Percentiles rank a stretch among this genome's conserved stretches.
phyloP scores from a whole-genome alignment of 2,888 invertebrate genomes.

The Brachyptera risi region DNA sequence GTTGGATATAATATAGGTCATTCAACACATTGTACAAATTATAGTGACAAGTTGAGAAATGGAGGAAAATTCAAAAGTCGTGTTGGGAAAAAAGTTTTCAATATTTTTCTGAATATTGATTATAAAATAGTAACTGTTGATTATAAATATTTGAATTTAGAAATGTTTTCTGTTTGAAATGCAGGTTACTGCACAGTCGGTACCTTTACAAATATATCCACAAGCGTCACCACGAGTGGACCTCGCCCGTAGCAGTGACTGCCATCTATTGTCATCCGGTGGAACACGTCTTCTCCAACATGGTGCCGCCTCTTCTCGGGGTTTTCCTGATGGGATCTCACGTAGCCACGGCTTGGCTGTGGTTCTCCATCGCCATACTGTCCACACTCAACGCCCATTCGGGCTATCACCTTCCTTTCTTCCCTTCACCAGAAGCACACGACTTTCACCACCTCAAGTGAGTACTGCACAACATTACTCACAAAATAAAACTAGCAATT shows the following conservation, averaged over 20 bases:
- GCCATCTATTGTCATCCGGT: slow-evolving; percentile 77
- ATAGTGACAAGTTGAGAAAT: too few species aligned
- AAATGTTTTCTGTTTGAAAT: too few species aligned
- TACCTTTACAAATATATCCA: slow-evolving; percentile 75
- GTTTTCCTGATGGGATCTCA: slow-evolving; percentile 70
- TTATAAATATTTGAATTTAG: too few species aligned
- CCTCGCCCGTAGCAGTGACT: slow-evolving; percentile 78
- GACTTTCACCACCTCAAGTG: slow-evolving; percentile 85
- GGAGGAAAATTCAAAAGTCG: too few species aligned
- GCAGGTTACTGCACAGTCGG: slow-evolving; percentile 67
- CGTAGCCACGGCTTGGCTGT: slow-evolving; percentile 71
- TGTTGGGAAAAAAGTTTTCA: too few species aligned
- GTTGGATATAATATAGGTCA: too few species aligned
- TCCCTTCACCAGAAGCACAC: slow-evolving; percentile 81
- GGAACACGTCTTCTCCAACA: slow-evolving; percentile 71
- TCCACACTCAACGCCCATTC: slow-evolving; percentile 79
- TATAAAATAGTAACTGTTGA: too few species aligned
- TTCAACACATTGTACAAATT: too few species aligned
- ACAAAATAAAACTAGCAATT: neutral
- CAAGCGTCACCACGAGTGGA: slow-evolving; percentile 86
- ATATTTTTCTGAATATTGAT: too few species aligned
- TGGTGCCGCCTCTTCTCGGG: slow-evolving; percentile 71
- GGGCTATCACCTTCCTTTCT: slow-evolving; percentile 81
- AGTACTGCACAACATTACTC: too few species aligned
- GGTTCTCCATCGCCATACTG: slow-evolving; percentile 73